A percentile compares a stretch with the other conserved stretches of the same genome.
These are phyloP conservation scores for Sminthopsis crassicaudata DNA, from an alignment of 2,113 vertebrate genomes.

Conservation along the genomic window DNA sequence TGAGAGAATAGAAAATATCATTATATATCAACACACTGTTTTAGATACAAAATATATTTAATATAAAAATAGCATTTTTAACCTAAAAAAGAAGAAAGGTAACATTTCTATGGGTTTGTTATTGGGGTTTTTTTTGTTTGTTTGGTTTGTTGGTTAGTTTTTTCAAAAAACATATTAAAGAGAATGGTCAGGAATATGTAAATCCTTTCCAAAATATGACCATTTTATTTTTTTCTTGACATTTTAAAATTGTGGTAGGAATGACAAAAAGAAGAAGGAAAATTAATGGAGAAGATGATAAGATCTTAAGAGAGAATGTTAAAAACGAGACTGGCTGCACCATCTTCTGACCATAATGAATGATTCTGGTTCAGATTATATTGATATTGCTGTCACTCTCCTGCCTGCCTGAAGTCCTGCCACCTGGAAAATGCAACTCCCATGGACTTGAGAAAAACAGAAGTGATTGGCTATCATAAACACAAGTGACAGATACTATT, in stretches of 20 bases:
- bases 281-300: background rate
- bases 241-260: background rate
- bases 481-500: constrained; percentile 2
- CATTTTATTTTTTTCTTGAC: background rate
- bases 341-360: background rate
- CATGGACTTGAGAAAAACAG: background rate
- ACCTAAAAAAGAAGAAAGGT: background rate
- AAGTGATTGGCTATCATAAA: constrained; percentile 4
- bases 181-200: background rate
- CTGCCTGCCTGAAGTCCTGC: background rate
- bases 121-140: no score
- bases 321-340: background rate
- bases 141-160: background rate
- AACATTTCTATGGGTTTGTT: background rate
- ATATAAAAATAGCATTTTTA: background rate
- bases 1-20: constrained; percentile 32
- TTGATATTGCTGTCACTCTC: background rate
- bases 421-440: background rate
- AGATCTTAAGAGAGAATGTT: background rate
- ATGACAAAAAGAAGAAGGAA: background rate
- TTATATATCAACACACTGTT: background rate
- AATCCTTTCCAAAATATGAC: background rate
- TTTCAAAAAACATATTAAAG: background rate
- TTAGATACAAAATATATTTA: background rate
- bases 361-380: background rate